A percentile compares a stretch with the other conserved stretches of the same genome.
Evolutionary conservation across 2,888 invertebrate genomes (phyloP).

Genomic region (Prionchulus punctatus): DNA sequence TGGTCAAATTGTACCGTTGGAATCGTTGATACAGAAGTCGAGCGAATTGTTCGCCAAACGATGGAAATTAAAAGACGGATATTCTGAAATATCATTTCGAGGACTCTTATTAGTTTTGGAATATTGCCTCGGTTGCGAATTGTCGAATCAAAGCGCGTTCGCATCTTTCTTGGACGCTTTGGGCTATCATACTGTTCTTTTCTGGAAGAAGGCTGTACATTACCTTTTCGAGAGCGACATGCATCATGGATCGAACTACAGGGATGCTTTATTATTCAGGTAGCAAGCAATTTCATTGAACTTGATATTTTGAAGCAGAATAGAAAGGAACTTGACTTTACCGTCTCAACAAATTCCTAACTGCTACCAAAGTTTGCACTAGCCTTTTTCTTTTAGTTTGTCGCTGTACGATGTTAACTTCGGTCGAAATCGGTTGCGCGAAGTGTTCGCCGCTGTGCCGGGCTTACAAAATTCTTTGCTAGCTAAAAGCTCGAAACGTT

Average conservation of each 20-base stretch:
- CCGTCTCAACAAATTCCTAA: no score
- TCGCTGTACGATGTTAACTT: slow-evolving; percentile 30
- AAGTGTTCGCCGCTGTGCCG: slow-evolving; percentile 30
- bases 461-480: slow-evolving; percentile 26
- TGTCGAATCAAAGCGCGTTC: slow-evolving; percentile 13
- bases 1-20: not conserved
- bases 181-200: slow-evolving; percentile 20
- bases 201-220: slow-evolving; percentile 22
- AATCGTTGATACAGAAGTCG: not conserved
- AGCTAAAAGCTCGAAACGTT: slow-evolving; percentile 27
- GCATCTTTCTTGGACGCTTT: slow-evolving; percentile 17
- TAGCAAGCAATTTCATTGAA: not conserved
- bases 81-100: slow-evolving; percentile 9
- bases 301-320: no score
- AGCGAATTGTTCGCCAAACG: slow-evolving; percentile 7
- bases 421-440: slow-evolving; percentile 26
- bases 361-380: no score
- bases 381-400: no score
- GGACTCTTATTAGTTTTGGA: slow-evolving; percentile 22
- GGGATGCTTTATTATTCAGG: slow-evolving; percentile 26
- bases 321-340: no score
- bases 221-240: slow-evolving; percentile 28
- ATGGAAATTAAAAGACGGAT: slow-evolving; percentile 11
- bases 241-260: slow-evolving; percentile 24
- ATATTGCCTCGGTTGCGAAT: slow-evolving; percentile 16